phyloP scores from a whole-genome alignment of 2,888 invertebrate species.

The Toxonevra muliebris region DNA sequence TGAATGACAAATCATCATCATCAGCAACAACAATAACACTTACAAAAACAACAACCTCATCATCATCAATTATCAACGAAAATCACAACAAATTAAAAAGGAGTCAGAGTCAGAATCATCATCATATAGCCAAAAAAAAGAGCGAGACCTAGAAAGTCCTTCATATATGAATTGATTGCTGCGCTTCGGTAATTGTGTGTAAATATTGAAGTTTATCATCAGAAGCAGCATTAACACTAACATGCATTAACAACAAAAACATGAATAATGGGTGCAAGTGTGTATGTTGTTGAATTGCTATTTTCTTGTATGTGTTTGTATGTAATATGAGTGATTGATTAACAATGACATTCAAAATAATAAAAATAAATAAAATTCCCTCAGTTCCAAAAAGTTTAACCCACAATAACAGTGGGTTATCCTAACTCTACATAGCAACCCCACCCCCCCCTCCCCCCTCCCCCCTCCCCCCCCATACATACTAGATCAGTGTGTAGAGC shows the following conservation, averaged over 20 bases:
- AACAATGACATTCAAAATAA: conserved; percentile 45
- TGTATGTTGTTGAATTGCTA: background rate
- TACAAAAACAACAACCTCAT: conserved; percentile 18
- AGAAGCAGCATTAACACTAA: conserved; percentile 12
- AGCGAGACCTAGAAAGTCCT: too few species aligned
- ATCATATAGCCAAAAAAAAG: too few species aligned
- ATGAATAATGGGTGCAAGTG: background rate
- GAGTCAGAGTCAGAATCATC: background rate
- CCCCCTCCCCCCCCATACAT: background rate
- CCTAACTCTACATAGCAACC: background rate
- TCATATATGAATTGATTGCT: conserved; percentile 12
- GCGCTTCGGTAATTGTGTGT: conserved; percentile 24
- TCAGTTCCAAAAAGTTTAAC: too few species aligned
- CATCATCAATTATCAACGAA: conserved; percentile 29
- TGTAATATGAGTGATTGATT: conserved; percentile 53
- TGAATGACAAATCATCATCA: conserved; percentile 44
- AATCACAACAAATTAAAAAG: conserved; percentile 20
- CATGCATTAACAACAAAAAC: conserved; percentile 5
- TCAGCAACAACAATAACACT: conserved; percentile 26
- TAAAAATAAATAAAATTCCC: conserved; percentile 24
- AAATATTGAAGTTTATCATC: conserved; percentile 12
- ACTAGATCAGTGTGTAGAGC: too few species aligned
- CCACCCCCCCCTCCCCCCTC: background rate
- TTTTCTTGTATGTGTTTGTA: conserved; percentile 22
- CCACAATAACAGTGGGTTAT: too few species aligned